Conservation (phyloP, 2,113 vertebrate species). For the Ceyx cyanopectus region DNA sequence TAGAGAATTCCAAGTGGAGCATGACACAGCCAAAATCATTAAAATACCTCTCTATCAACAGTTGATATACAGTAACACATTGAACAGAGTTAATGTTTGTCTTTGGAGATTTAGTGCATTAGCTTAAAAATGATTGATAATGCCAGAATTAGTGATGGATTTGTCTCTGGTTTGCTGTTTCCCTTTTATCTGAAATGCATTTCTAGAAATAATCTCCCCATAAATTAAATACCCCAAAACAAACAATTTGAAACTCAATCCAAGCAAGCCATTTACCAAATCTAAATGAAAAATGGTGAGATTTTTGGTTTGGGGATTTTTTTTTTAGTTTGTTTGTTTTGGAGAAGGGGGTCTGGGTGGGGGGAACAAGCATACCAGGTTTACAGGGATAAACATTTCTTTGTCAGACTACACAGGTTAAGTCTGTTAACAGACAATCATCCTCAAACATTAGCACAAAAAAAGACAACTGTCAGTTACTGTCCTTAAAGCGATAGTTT, state of each 20-base stretch:
- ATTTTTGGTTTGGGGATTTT: not conserved
- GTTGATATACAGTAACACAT: not conserved
- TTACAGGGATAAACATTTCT: not conserved
- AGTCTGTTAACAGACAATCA: not conserved
- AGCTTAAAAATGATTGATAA: slow-evolving; percentile 10
- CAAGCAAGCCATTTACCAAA: not conserved
- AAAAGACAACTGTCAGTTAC: not conserved
- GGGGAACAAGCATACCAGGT: not conserved
- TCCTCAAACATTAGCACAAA: not conserved
- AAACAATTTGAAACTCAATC: not conserved
- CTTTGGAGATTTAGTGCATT: slow-evolving; percentile 6
- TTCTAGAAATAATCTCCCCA: slow-evolving; percentile 25
- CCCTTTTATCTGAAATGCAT: slow-evolving; percentile 2
- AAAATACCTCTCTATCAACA: slow-evolving; percentile 34
- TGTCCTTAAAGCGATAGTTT: not conserved
- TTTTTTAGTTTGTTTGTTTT: not conserved
- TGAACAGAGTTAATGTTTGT: slow-evolving; percentile 3
- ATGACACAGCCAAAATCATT: slow-evolving; percentile 38
- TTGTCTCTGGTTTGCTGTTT: not conserved
- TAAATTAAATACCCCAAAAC: not conserved
- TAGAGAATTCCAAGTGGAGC: slow-evolving; percentile 25
- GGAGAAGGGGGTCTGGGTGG: no score
- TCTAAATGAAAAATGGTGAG: not conserved
- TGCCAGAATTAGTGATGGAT: not conserved
- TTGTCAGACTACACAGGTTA: not conserved